Evolutionary conservation across 2,797 vertebrate species (phyloP), one percentile per base, ranked within the genome.

Genomic region (Hyperoplus lanceolatus): DNA sequence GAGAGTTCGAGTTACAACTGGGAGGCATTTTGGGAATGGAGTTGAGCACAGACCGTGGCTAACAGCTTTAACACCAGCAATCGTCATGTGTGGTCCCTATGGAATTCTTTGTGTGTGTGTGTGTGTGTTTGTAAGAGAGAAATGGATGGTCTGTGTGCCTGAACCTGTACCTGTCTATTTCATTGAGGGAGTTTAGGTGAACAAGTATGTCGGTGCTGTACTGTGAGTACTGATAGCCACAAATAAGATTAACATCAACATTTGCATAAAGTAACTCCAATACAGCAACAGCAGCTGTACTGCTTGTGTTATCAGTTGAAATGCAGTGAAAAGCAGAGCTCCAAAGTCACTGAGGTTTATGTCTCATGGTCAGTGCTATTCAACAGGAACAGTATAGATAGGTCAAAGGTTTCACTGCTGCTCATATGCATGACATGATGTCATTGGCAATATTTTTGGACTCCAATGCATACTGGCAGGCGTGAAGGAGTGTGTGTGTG

Each of bases 41-140:
- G 78, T 80, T 75, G 41, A 79, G 80, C 79, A 8, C 73, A 77
- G 87, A 93, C 77, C 87, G 73, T 92, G 70, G 66, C 81, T 84
- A 93, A 93, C 90, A 81, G 77, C 79, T 90, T 93, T 90, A 91
- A 91, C 81, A 75, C 86, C 81, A 75, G 65, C 79, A 18, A 70
- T 66, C 84, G 15, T 63, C 81, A 75, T 93, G 92, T 93, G 92
- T 91, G 89, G 90, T 91, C 90, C 53, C 69, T n/a, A 0, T 48
- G 70, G 80, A 88, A 86, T 86, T 46, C 68, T 56, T 50, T 53
- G 45, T 60, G 60, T 60, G 71, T 49, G 66, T 58, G 60, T 49
- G 54, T 18, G 18, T 13, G 54, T 36, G n/a, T n/a, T n/a, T n/a
- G 21, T 38, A 3, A 55, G 49, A 51, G 10, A 53, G 45, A 45